phyloP scores from a whole-genome alignment of 2,113 vertebrate genomes.

The Aptenodytes patagonicus region DNA sequence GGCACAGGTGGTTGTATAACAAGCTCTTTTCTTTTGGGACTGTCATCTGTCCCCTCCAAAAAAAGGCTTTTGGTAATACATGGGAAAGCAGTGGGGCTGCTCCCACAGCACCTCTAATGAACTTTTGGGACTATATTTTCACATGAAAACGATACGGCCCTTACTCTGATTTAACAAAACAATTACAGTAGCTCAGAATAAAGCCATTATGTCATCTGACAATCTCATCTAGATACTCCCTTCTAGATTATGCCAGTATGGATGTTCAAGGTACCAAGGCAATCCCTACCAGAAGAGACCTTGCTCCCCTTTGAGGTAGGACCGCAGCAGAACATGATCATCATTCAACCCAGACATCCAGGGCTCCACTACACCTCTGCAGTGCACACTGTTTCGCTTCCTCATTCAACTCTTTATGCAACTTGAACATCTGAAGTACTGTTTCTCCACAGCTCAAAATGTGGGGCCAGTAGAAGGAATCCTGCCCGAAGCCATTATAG shows the following conservation, averaged over 20 bases:
- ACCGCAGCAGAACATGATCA: neutral
- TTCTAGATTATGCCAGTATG: neutral
- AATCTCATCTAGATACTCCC: neutral
- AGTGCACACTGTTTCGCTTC: neutral
- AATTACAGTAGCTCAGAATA: neutral
- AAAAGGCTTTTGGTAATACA: neutral
- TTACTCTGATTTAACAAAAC: neutral
- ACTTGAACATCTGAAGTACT: neutral
- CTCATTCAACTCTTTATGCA: neutral
- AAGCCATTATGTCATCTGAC: neutral
- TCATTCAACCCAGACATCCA: neutral
- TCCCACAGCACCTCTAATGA: neutral
- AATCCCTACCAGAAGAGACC: neutral
- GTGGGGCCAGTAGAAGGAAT: neutral
- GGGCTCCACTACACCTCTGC: neutral
- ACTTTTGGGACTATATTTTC: neutral
- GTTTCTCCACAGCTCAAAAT: neutral
- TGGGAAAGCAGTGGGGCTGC: neutral
- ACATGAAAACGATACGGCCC: neutral
- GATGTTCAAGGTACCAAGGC: neutral
- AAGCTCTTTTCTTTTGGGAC: neutral
- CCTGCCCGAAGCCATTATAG: neutral
- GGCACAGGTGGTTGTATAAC: neutral
- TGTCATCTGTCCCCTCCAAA: neutral
- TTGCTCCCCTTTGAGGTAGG: neutral